Percentiles rank a stretch among this genome's conserved stretches.
These are phyloP conservation scores for Dynastes grantii DNA, from an alignment of 2,888 invertebrate species.

Conservation along the genomic window DNA sequence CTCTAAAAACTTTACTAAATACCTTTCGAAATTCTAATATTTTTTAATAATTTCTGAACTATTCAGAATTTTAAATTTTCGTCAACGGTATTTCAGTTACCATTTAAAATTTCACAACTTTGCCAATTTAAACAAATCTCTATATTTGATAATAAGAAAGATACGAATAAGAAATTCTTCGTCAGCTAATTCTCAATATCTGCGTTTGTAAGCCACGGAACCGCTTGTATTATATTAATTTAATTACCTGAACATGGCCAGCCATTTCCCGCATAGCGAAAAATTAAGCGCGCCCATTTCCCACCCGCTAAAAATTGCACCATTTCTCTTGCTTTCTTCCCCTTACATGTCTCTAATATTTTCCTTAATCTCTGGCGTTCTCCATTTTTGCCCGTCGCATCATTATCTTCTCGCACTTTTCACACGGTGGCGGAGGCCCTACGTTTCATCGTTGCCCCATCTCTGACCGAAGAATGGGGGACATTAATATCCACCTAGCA, in stretches of 20 bases:
- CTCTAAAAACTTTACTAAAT: no score
- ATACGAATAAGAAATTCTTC: no score
- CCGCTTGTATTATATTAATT: background rate
- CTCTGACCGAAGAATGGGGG: slow-evolving; percentile 20
- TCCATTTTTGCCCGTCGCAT: slow-evolving; percentile 13
- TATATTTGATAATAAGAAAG: no score
- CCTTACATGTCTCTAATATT: slow-evolving; percentile 26
- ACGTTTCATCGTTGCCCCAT: background rate
- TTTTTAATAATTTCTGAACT: no score
- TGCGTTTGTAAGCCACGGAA: no score
- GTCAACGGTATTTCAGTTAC: no score
- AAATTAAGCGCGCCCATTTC: background rate
- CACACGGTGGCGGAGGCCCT: background rate
- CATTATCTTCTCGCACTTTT: slow-evolving; percentile 29
- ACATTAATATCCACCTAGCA: slow-evolving; percentile 34
- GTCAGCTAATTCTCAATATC: no score
- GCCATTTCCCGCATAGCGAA: background rate
- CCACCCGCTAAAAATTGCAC: slow-evolving; percentile 20
- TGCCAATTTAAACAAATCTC: no score
- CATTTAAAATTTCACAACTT: no score
- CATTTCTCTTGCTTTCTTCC: slow-evolving; percentile 14
- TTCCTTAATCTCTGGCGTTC: slow-evolving; percentile 20
- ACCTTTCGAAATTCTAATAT: no score
- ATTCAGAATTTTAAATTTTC: no score
- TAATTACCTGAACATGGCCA: background rate